phyloP scores from a whole-genome alignment of 1,140 invertebrate genomes.

The Solenopsis fugax region DNA sequence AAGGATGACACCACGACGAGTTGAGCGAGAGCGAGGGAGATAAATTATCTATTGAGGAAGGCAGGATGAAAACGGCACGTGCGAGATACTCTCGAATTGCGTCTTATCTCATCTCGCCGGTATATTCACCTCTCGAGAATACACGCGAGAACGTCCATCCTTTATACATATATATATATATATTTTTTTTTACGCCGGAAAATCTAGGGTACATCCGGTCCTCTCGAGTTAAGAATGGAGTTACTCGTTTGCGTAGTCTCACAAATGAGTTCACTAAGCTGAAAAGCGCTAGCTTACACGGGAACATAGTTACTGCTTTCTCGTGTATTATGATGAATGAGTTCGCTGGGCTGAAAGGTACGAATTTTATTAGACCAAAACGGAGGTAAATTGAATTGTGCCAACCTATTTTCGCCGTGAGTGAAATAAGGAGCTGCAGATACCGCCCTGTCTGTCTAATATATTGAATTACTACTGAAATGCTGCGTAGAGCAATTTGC shows the following conservation, averaged over 20 bases:
- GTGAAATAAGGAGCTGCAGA: conserved; percentile 32
- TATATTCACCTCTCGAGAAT: neutral
- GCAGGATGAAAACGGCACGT: neutral
- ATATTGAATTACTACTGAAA: conserved; percentile 38
- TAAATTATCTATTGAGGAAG: conserved; percentile 59
- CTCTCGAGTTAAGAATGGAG: conserved; percentile 14
- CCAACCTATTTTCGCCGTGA: conserved; percentile 31
- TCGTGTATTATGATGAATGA: conserved; percentile 28
- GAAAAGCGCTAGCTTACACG: conserved; percentile 18
- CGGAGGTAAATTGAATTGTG: conserved; percentile 36
- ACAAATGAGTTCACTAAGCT: neutral
- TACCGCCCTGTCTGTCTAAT: conserved; percentile 28
- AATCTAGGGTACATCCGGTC: neutral
- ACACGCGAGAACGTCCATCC: neutral
- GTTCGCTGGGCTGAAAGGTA: conserved; percentile 16
- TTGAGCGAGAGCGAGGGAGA: conserved; percentile 40
- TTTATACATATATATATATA: no score
- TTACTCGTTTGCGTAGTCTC: conserved; percentile 17
- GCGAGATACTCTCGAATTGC: neutral
- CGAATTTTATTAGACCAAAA: conserved; percentile 34
- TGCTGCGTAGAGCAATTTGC: conserved; percentile 17
- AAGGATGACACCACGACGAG: conserved; percentile 28
- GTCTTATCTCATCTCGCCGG: neutral
- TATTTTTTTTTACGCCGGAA: neutral
- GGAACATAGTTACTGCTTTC: conserved; percentile 30